Evolutionary conservation across 2,888 invertebrate genomes (phyloP), one percentile per base, ranked within the genome.

Genomic region (Pristionchus mayeri): DNA sequence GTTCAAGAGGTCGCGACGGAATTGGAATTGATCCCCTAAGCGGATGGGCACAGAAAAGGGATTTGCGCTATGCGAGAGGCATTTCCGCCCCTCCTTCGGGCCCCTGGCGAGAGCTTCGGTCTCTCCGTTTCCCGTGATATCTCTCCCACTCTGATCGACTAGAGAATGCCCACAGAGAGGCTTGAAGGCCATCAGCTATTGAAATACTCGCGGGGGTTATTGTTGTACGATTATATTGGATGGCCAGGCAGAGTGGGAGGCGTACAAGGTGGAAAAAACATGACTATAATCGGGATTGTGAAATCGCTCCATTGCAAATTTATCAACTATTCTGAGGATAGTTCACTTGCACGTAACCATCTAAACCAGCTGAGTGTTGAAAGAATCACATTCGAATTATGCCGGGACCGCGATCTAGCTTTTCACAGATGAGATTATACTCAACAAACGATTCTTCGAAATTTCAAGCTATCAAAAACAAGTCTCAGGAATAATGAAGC

Each of bases 181-280:
- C 11, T 11, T 50, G 52, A 50, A 50, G 52, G 52, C 13, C 11
- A 50, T 50, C n/a, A 18, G 52, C n/a, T n/a, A n/a, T n/a, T n/a
- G n/a, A n/a, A n/a, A n/a, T n/a, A 21, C 57, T 57, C n/a, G n/a
- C n/a, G n/a, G n/a, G 13, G 40, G 3, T 48, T 30, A 76, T 48
- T 76, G 50, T 76, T 76, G 76, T 50, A 50, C 48, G 76, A 76
- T 76, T 48, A n/a, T n/a, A 76, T 50, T 50, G 76, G 76, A 50
- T 50, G 50, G 27, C 71, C 60, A 54, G 67, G 40, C 40, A 37
- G 50, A n/a, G n/a, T n/a, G 30, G 21, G 34, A 48, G 52, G 67
- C 16, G 48, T 27, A 44, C 18, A 82, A 34, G 37, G 83, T 50
- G 63, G 54, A 40, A 34, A 52, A 71, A 44, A 54, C 60, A 44